phyloP scores from a whole-genome alignment of 1,140 invertebrate species.

The Drosophila pachea region DNA sequence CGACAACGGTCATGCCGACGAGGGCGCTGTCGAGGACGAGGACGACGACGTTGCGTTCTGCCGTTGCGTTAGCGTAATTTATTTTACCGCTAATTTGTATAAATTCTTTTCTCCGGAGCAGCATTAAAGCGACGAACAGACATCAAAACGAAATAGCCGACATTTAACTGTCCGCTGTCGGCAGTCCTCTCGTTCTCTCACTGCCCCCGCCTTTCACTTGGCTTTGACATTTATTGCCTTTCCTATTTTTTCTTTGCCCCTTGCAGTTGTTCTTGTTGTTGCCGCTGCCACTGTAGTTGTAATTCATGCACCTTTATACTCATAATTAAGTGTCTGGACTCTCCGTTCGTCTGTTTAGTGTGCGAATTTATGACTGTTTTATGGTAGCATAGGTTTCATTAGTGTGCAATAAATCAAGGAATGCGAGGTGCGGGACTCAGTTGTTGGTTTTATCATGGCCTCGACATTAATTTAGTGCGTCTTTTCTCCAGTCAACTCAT shows the following conservation, averaged over 20 bases:
- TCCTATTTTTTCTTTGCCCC: slow-evolving; percentile 17
- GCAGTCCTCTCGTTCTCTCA: slow-evolving; percentile 1
- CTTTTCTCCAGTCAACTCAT: slow-evolving; percentile 20
- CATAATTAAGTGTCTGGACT: slow-evolving; percentile 69
- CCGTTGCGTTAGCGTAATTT: slow-evolving; percentile 49
- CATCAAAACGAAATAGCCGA: slow-evolving; percentile 54
- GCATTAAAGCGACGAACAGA: slow-evolving; percentile 46
- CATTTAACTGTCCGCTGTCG: slow-evolving; percentile 47
- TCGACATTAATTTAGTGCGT: slow-evolving; percentile 16
- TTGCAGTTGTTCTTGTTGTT: slow-evolving; percentile 15
- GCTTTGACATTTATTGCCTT: slow-evolving; percentile 26
- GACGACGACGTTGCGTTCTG: slow-evolving; percentile 13
- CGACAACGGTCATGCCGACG: background rate
- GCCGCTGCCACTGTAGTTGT: slow-evolving; percentile 17
- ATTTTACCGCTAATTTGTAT: slow-evolving; percentile 72
- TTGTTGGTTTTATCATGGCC: slow-evolving; percentile 8
- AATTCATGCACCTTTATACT: slow-evolving; percentile 50
- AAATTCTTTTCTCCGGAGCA: slow-evolving; percentile 53
- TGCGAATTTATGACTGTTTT: slow-evolving; percentile 56
- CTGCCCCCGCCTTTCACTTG: background rate
- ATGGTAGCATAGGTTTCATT: slow-evolving; percentile 50
- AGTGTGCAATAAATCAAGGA: slow-evolving; percentile 57
- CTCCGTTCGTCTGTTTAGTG: slow-evolving; percentile 25
- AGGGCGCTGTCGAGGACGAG: slow-evolving; percentile 2
- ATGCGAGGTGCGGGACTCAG: slow-evolving; percentile 4